phyloP scores from a whole-genome alignment of 1,140 invertebrate species.

The Anastrepha obliqua region DNA sequence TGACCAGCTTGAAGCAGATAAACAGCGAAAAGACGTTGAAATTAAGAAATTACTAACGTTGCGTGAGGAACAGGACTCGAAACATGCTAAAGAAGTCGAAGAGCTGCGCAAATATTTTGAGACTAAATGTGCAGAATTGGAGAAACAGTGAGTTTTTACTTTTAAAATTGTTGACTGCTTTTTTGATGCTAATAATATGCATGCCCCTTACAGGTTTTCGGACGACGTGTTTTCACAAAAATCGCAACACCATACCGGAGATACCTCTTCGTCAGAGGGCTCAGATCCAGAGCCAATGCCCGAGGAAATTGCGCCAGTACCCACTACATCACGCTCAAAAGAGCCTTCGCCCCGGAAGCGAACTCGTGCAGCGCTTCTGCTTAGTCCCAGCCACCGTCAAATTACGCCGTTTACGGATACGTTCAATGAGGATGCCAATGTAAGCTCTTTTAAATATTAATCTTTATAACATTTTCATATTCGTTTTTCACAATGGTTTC shows the following conservation, averaged over 20 bases:
- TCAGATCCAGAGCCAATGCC: constrained; percentile 68
- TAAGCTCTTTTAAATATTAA: constrained; percentile 13
- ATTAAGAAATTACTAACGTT: constrained; percentile 74
- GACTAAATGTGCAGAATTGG: constrained; percentile 84
- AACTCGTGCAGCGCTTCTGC: constrained; percentile 66
- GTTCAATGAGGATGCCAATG: constrained; percentile 56
- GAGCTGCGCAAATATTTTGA: constrained; percentile 86
- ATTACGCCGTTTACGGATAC: constrained; percentile 67
- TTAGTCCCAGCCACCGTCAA: constrained; percentile 71
- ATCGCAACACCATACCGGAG: constrained; percentile 74
- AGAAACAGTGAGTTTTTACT: constrained; percentile 79
- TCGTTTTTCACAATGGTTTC: neutral
- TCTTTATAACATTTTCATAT: neutral
- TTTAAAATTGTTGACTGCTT: constrained; percentile 13
- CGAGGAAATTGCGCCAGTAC: constrained; percentile 59
- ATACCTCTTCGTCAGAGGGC: constrained; percentile 67
- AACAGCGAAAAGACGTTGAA: constrained; percentile 61
- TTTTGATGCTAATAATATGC: neutral
- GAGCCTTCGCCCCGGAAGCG: constrained; percentile 67
- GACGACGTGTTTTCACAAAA: constrained; percentile 83
- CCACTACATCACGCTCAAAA: constrained; percentile 56
- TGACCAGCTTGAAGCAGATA: constrained; percentile 69
- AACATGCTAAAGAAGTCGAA: constrained; percentile 84
- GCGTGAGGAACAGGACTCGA: constrained; percentile 77
- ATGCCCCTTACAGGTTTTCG: constrained; percentile 76